Evolutionary conservation across 2,888 invertebrate species (phyloP).

Genomic region (Rotaria magnacalcarata): DNA sequence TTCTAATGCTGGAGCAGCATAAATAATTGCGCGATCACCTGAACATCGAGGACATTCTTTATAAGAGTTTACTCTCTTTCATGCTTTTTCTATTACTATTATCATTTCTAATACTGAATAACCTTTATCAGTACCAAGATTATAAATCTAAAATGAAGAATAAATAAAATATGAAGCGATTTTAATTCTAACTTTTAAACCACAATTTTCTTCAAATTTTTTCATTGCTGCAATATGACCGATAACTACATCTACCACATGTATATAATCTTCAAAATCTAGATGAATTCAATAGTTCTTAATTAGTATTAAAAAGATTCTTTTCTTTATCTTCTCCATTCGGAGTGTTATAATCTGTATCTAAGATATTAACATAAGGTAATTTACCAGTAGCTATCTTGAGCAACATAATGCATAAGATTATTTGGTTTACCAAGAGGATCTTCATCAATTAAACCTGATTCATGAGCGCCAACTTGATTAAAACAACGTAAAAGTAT

Average conservation of each 20-base stretch:
- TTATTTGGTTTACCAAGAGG: slow-evolving; percentile 88
- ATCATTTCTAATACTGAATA: slow-evolving; percentile 83
- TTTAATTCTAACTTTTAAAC: slow-evolving; percentile 52
- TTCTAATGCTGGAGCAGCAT: slow-evolving; percentile 78
- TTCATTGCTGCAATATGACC: slow-evolving; percentile 80
- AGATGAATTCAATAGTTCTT: neutral
- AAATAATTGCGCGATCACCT: slow-evolving; percentile 85
- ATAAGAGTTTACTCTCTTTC: slow-evolving; percentile 63
- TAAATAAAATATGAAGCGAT: neutral
- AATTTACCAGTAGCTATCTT: slow-evolving; percentile 84
- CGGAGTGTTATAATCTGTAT: slow-evolving; percentile 81
- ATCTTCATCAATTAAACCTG: slow-evolving; percentile 88
- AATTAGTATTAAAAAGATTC: no score
- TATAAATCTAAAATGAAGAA: slow-evolving; percentile 69
- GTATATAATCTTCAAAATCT: slow-evolving; percentile 89
- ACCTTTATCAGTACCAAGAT: slow-evolving; percentile 85
- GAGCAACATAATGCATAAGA: slow-evolving; percentile 89
- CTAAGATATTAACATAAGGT: slow-evolving; percentile 77
- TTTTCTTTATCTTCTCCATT: slow-evolving; percentile 75
- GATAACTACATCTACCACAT: slow-evolving; percentile 76
- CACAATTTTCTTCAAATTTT: slow-evolving; percentile 63
- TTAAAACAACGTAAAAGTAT: slow-evolving; percentile 88
- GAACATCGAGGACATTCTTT: slow-evolving; percentile 68
- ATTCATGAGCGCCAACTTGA: slow-evolving; percentile 88
- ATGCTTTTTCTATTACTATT: slow-evolving; percentile 79